Evolutionary conservation across 2,888 invertebrate genomes (phyloP), one percentile per base, ranked within the genome.

Genomic region (Patella pellucida): DNA sequence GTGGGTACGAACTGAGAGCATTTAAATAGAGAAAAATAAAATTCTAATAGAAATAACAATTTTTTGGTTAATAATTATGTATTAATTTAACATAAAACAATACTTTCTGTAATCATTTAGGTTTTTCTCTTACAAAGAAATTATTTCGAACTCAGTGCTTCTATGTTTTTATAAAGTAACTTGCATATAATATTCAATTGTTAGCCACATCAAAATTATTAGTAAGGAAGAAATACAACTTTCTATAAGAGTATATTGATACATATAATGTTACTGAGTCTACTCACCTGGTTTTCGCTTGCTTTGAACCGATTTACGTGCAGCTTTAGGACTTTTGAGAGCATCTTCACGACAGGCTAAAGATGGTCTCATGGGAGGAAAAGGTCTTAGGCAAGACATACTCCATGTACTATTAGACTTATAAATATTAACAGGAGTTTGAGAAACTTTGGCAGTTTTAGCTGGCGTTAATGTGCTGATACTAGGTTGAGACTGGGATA

Each of bases 311-410:
- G 85, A 81, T 76, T 86, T 86, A 23, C 87, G 74, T 9, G 83
- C 85, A 27, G 84, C 82, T 19, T 88, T 79, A 0, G 90, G 90
- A 79, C 89, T 89, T 69, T 88, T 83, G 69, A 86, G 81, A 7
- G 82, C 85, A 76, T 88, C 87, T 69, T 89, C 88, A 62, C 86
- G 76, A 77, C 85, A 85, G 69, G 85, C 79, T 67, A 95, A 93
- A 85, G 94, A 93, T 81, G 95, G 95, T 84, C 97, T 93, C 82
- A 96, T 92, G 52, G 97, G 97, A 79, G 97, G 96, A 83, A 96
- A 95, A 71, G 97, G 96, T 79, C 97, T 94, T 88, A 97, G 93
- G 91, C 95, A 95, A 85, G 95, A 95, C 89, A 96, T 94, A 54
- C 89, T 89, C 92, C 92, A 92, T 12, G 90, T 89, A 68, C 84